A percentile compares a stretch with the other conserved stretches of the same genome.
These are phyloP conservation scores for Sebastes reedi DNA, from an alignment of 2,797 vertebrate genomes.

Conservation along the genomic window DNA sequence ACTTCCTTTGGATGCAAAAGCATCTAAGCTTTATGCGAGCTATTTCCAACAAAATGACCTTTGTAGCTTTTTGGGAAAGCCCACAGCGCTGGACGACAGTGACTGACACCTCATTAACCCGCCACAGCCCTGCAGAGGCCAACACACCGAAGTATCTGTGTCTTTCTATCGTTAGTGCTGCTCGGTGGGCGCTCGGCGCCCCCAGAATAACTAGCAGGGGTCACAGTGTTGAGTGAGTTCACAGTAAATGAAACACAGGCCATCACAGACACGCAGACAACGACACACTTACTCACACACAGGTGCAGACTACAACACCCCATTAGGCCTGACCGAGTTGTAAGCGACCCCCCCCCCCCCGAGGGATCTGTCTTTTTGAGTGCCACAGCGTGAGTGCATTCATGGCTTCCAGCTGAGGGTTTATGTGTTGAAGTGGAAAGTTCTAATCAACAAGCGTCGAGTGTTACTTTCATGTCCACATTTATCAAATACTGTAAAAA, in stretches of 20 bases:
- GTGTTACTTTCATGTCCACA: background rate
- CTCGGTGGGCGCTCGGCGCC: background rate
- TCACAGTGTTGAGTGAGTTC: constrained; percentile 44
- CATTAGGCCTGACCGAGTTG: constrained; percentile 27
- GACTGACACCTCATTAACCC: constrained; percentile 53
- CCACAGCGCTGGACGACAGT: background rate
- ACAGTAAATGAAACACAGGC: constrained; percentile 13
- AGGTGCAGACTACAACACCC: constrained; percentile 46
- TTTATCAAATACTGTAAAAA: background rate
- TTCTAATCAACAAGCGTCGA: background rate
- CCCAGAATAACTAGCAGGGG: constrained; percentile 46
- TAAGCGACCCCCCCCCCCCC: background rate
- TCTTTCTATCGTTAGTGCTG: constrained; percentile 34
- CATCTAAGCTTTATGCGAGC: background rate
- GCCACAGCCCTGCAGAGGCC: background rate
- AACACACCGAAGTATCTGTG: constrained; percentile 41
- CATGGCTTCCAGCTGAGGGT: constrained; percentile 25
- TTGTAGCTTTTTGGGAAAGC: constrained; percentile 9
- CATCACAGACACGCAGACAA: background rate
- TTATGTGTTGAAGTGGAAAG: background rate
- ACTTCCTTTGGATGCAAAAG: background rate
- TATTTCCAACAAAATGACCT: constrained; percentile 6
- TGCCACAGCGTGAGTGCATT: constrained; percentile 51
- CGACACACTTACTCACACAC: background rate
- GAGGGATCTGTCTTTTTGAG: constrained; percentile 23